Evolutionary conservation across 1,140 invertebrate genomes (phyloP).

Genomic region (Megalopta genalis): DNA sequence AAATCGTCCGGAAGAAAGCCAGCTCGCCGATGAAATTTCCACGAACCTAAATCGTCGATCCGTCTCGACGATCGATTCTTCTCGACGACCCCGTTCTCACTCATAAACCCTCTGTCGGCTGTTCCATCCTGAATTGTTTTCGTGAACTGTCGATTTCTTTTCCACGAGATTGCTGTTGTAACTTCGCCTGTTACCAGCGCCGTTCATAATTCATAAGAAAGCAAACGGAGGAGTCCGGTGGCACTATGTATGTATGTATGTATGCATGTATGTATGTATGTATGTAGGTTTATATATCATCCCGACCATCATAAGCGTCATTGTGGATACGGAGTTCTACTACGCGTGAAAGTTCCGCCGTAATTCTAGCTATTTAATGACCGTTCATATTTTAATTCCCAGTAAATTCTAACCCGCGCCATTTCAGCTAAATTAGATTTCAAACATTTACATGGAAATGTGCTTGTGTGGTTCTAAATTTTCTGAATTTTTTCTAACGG

Average conservation of each 20-base stretch:
- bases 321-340: background rate
- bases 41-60: background rate
- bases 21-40: slow-evolving; percentile 25
- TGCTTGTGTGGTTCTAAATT: too few relatives aligned
- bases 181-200: too few relatives aligned
- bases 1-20: slow-evolving; percentile 34
- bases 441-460: too few relatives aligned
- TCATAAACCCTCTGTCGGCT: slow-evolving; percentile 33
- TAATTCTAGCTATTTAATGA: background rate
- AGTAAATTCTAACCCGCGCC: too few relatives aligned
- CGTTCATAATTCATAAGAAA: too few relatives aligned
- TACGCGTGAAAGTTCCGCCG: background rate
- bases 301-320: too few relatives aligned
- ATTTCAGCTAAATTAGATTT: too few relatives aligned
- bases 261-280: too few relatives aligned
- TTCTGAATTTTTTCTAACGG: too few relatives aligned
- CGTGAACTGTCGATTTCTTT: slow-evolving; percentile 26
- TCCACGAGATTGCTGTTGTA: background rate
- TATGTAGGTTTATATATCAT: too few relatives aligned
- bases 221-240: too few relatives aligned
- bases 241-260: too few relatives aligned
- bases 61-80: slow-evolving; percentile 28
- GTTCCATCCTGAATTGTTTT: slow-evolving; percentile 8
- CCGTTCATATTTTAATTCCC: background rate
- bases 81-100: slow-evolving; percentile 27